Conservation (phyloP, 2,888 invertebrate species). For the Cataglyphis altisquamis region DNA sequence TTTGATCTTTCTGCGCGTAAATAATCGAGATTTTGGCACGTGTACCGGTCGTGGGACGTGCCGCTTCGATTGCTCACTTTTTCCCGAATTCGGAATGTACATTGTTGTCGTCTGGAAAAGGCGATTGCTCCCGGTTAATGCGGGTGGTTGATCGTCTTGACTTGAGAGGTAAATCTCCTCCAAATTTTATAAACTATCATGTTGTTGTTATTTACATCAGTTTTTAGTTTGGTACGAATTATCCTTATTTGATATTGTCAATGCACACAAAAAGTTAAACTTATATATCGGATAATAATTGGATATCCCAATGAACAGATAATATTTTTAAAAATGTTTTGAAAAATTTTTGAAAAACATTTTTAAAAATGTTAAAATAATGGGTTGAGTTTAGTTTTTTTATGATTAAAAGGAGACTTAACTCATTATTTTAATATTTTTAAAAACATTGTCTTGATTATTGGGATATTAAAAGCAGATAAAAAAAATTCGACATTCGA, state of each 20-base stretch:
- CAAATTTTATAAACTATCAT: slow-evolving; percentile 1
- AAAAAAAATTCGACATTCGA: not conserved
- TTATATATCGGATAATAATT: not conserved
- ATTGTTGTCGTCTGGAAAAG: slow-evolving; percentile 80
- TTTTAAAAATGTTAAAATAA: no score
- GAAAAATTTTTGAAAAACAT: no score
- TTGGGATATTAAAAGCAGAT: not conserved
- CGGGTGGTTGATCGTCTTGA: slow-evolving; percentile 23
- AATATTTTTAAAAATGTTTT: no score
- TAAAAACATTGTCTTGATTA: no score
- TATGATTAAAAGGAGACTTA: no score
- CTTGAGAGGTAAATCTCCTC: not conserved
- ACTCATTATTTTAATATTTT: no score
- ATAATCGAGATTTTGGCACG: slow-evolving; percentile 70
- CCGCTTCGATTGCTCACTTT: slow-evolving; percentile 75
- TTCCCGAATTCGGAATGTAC: slow-evolving; percentile 77
- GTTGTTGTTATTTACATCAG: not conserved
- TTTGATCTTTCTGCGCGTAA: slow-evolving; percentile 62
- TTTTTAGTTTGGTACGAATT: not conserved
- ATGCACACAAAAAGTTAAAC: not conserved
- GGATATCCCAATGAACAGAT: not conserved
- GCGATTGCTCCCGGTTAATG: slow-evolving; percentile 68
- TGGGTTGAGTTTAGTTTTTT: no score
- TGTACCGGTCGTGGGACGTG: slow-evolving; percentile 71
- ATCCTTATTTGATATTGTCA: not conserved